Base-by-base conservation (phyloP, 2,797 vertebrate genomes). In the Poeciliopsis infans region DNA sequence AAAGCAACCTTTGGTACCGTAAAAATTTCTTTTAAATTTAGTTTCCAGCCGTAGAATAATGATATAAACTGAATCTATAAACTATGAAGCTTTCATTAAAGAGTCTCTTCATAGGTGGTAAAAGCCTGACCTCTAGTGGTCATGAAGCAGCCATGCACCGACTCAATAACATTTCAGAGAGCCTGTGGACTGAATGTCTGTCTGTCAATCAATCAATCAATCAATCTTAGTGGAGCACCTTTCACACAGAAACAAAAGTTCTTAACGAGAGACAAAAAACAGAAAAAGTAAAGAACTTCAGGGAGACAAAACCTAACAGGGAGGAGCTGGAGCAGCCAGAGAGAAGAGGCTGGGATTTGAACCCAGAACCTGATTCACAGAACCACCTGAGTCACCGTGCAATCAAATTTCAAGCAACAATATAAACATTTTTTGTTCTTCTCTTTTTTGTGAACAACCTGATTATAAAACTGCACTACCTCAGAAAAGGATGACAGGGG, bases 101-200 rank as follows among this genome's bases (percentile, higher is more conserved):
- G 49, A 51, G 20, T 23, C 46, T 39, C 11, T 36, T 79, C 77
- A 77, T 55, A 89, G 1, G 71, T 79, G 66, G 43, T 78, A 2
- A 78, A 93, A 93, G 79, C 74, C 68, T 80, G 93, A 83, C 94
- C 89, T 93, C 95, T 94, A 84, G 91, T 92, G 94, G 87, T 25
- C 23, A 51, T 20, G 4, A 41, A 20, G 55, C 16, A 2, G 57
- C 43, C 0, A 4, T 23, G 2, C 43, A 70, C 4, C 11, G 1
- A 43, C 10, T 41, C 7, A 11, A 64, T 64, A 72, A 47, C n/a
- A 20, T 72, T 10, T 51, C 16, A 57, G 23, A 2, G n/a, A 72
- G 45, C 2, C 20, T 39, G 66, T 68, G 66, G 23, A 70, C 68
- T 28, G 39, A 0, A 20, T 16, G 59, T 61, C 57, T 59, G 13